A percentile compares a stretch with the other conserved stretches of the same genome.
Conservation (phyloP, 2,113 vertebrate species). For the Lepus timidus region DNA sequence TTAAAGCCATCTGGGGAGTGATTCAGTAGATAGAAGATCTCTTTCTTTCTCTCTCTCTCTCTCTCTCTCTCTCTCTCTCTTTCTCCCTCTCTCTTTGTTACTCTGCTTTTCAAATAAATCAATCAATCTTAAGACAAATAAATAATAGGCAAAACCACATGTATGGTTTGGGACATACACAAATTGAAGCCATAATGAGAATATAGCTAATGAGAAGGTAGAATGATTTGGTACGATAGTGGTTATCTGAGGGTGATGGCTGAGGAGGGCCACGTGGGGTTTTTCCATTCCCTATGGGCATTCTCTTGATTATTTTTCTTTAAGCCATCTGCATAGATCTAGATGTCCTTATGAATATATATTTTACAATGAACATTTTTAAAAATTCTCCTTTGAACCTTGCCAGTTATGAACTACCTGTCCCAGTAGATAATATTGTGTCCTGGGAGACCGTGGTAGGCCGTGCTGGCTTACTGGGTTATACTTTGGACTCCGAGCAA, state of each 20-base stretch:
- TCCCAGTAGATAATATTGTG: background rate
- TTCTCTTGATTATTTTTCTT: background rate
- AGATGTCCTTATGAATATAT: background rate
- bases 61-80: no score
- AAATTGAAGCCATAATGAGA: background rate
- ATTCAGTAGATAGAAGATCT: no score
- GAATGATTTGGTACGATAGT: background rate
- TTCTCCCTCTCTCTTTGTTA: no score
- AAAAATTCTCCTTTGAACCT: background rate
- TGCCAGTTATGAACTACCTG: background rate
- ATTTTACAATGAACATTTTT: slow-evolving; percentile 13
- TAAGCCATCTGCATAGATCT: background rate
- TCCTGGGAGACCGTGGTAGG: background rate
- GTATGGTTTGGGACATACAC: background rate
- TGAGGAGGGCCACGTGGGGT: background rate
- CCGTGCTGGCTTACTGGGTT: background rate
- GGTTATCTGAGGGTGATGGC: background rate
- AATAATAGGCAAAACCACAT: background rate
- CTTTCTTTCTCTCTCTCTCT: no score
- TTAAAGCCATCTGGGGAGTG: no score
- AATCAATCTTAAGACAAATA: background rate
- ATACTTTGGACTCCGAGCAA: background rate
- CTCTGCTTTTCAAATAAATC: background rate
- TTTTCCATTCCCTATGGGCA: background rate
- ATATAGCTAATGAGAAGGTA: no score